Evolutionary conservation across 2,113 vertebrate species (phyloP).

Genomic region (Stigmatopora nigra): DNA sequence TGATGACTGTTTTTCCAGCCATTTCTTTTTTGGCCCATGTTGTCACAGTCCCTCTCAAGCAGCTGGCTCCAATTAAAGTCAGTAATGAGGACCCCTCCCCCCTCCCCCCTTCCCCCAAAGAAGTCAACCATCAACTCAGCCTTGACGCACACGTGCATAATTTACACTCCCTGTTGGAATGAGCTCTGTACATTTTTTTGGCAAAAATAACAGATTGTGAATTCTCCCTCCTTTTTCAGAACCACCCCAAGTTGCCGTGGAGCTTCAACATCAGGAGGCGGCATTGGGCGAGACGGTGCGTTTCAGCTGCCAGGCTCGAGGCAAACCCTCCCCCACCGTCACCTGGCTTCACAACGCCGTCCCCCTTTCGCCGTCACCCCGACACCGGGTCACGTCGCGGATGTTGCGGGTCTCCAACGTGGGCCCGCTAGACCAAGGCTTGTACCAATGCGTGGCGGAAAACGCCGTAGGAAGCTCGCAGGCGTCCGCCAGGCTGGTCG

Average conservation of each 20-base stretch:
- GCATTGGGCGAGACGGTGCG: slow-evolving; percentile 81
- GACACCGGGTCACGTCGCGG: slow-evolving; percentile 72
- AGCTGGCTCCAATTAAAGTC: slow-evolving; percentile 70
- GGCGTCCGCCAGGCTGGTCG: slow-evolving; percentile 80
- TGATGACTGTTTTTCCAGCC: slow-evolving; percentile 69
- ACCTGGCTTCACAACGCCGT: slow-evolving; percentile 85
- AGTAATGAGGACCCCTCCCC: slow-evolving; percentile 61
- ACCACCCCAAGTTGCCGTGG: slow-evolving; percentile 86
- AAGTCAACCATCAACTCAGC: slow-evolving; percentile 76
- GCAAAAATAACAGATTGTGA: neutral
- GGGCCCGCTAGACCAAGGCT: slow-evolving; percentile 83
- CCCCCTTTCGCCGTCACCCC: slow-evolving; percentile 73
- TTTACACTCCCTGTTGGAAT: neutral
- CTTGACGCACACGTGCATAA: slow-evolving; percentile 2
- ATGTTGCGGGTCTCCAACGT: slow-evolving; percentile 74
- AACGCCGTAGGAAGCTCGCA: slow-evolving; percentile 91
- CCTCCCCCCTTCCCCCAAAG: slow-evolving; percentile 62
- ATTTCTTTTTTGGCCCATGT: slow-evolving; percentile 36
- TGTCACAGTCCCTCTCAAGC: slow-evolving; percentile 18
- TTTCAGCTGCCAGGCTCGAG: slow-evolving; percentile 82
- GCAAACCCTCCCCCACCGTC: slow-evolving; percentile 83
- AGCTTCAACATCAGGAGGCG: slow-evolving; percentile 82
- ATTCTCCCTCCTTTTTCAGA: slow-evolving; percentile 64
- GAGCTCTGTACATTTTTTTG: neutral
- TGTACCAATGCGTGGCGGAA: slow-evolving; percentile 97